A percentile compares a stretch with the other conserved stretches of the same genome.
Conservation (phyloP, 2,113 vertebrate genomes). For the Scatophagus argus region DNA sequence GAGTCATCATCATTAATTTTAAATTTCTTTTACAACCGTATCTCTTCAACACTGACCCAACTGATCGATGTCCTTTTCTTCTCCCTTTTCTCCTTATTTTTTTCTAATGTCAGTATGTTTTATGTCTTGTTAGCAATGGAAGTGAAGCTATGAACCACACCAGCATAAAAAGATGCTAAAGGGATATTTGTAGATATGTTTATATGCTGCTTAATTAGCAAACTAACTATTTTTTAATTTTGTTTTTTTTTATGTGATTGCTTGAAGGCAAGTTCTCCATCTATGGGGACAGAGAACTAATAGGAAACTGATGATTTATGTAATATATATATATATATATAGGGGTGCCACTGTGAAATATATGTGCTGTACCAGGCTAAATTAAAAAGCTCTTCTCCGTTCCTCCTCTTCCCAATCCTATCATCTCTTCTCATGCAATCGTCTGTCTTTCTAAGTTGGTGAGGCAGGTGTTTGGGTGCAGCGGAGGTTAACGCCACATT, state of each 20-base stretch:
- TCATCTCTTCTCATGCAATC: too few relatives aligned
- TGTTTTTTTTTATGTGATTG: too few relatives aligned
- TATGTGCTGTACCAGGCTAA: background rate
- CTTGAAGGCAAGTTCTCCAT: background rate
- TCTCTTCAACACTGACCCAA: too few relatives aligned
- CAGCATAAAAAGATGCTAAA: background rate
- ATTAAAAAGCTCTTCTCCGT: constrained; percentile 13
- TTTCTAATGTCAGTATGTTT: too few relatives aligned
- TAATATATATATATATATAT: too few relatives aligned
- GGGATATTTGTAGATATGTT: background rate
- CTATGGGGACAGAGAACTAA: background rate
- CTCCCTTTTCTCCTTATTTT: constrained; percentile 1
- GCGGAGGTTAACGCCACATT: constrained; percentile 63
- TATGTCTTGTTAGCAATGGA: too few relatives aligned
- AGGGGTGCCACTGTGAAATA: background rate
- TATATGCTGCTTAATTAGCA: background rate
- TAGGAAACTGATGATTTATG: background rate
- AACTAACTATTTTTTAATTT: too few relatives aligned
- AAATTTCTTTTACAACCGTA: background rate
- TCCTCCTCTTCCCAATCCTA: background rate
- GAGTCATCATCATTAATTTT: background rate
- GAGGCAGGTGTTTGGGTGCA: constrained; percentile 67
- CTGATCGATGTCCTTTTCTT: background rate
- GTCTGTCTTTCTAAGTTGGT: constrained; percentile 30
- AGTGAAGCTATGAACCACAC: background rate